phyloP scores from a whole-genome alignment of 2,797 vertebrate species.

The Notamacropus eugenii region DNA sequence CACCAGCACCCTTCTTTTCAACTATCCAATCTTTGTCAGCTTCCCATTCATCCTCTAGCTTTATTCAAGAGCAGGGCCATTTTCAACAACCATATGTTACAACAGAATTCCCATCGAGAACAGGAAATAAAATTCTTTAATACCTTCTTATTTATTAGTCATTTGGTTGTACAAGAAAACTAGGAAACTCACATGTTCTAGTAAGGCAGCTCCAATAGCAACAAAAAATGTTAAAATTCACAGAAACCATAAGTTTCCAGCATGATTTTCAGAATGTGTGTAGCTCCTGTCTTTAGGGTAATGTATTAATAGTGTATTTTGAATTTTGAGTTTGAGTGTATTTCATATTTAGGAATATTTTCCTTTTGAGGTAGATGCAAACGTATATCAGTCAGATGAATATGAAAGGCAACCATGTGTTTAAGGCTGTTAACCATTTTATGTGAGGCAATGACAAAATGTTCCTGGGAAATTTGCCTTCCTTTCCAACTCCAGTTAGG shows the following conservation, averaged over 20 bases:
- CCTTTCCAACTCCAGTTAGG: slow-evolving; percentile 67
- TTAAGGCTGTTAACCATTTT: slow-evolving; percentile 55
- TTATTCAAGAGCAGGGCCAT: slow-evolving; percentile 48
- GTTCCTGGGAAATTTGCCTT: slow-evolving; percentile 25
- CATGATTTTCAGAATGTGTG: slow-evolving; percentile 45
- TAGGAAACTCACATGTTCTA: slow-evolving; percentile 54
- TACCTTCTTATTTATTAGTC: slow-evolving; percentile 51
- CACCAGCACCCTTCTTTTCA: slow-evolving; percentile 62
- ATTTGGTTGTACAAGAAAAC: slow-evolving; percentile 58
- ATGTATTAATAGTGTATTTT: slow-evolving; percentile 13
- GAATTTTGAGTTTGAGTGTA: not conserved
- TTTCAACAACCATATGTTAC: slow-evolving; percentile 70
- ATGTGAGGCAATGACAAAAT: slow-evolving; percentile 52
- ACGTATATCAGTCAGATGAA: not conserved
- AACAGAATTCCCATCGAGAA: slow-evolving; percentile 38
- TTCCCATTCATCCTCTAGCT: slow-evolving; percentile 60
- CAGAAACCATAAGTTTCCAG: slow-evolving; percentile 6
- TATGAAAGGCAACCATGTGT: slow-evolving; percentile 38
- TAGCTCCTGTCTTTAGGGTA: slow-evolving; percentile 45
- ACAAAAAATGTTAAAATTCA: slow-evolving; percentile 66
- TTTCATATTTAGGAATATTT: not conserved
- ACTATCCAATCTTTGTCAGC: slow-evolving; percentile 39
- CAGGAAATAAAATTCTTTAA: slow-evolving; percentile 64
- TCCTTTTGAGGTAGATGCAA: not conserved
- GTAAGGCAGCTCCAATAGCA: slow-evolving; percentile 36